Base-by-base conservation (phyloP, 1,140 invertebrate genomes). In the Dreissena polymorpha region DNA sequence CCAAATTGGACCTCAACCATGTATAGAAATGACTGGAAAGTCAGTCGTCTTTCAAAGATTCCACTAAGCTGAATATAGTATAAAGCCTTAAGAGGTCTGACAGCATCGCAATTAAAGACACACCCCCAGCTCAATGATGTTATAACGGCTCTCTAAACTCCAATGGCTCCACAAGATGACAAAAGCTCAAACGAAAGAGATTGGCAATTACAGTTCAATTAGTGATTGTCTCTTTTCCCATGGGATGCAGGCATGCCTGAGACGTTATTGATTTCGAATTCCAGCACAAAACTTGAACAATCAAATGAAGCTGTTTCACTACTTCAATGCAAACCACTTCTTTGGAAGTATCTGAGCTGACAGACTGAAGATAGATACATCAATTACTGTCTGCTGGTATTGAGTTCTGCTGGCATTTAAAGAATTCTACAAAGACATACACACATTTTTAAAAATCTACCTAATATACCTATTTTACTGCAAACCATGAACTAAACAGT, bases 171-270 rank as follows among this genome's bases (percentile, higher is more conserved):
- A n/a, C 23, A 25, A 6, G 63, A 76, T 76, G 65, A 67, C 49
- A 76, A 67, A 63, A 60, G 53, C 39, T 27, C 23, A 67, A 67
- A 13, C 14, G 21, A 67, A 29, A 67, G 23, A 67, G 64, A 13
- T 51, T 67, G 63, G 65, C 74, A 76, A 76, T 76, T 76, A 67
- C 65, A 76, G 74, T 76, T 76, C 74, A 76, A 76, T 76, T 76
- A 76, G 57, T 53, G 55, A 67, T 39, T 67, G 60, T 76, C 74
- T 39, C 14, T 5, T 76, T 60, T 76, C 74, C 64, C 74, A 23
- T 12, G 74, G 63, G 74, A 76, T 16, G 18, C 55, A 25, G 13
- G 16, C n/a, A 10, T 39, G 39, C 39, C 51, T 74, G 60, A 63
- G 39, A 27, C 29, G 27, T 21, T 65, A 67, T 67, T 76, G 65